Evolutionary conservation across 2,888 invertebrate species (phyloP).

Genomic region (Drosophila kuntzei): DNA sequence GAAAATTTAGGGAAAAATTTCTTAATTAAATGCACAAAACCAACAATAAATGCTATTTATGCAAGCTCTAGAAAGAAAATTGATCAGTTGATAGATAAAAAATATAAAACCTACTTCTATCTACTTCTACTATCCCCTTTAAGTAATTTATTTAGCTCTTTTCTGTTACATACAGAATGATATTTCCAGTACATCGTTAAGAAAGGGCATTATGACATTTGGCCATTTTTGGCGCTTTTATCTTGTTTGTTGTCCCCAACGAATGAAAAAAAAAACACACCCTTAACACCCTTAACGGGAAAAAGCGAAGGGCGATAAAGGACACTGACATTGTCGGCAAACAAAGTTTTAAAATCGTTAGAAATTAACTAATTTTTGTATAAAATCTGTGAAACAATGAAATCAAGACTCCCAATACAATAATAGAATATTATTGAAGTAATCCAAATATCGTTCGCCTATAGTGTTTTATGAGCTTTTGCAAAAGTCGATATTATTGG

Average conservation of each 20-base stretch:
- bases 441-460: conserved; percentile 6
- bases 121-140: too few species aligned
- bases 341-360: conserved; percentile 44
- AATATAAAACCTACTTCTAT: too few species aligned
- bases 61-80: too few species aligned
- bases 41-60: too few species aligned
- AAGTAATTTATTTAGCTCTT: too few species aligned
- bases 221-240: conserved; percentile 62
- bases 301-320: conserved; percentile 77
- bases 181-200: not conserved
- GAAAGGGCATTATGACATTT: conserved; percentile 11
- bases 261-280: conserved; percentile 33
- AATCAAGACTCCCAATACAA: conserved; percentile 1
- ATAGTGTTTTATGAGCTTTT: conserved; percentile 26
- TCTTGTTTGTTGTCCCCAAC: conserved; percentile 52
- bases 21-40: too few species aligned
- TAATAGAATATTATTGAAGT: conserved; percentile 11
- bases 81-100: too few species aligned
- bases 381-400: conserved; percentile 31
- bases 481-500: conserved; percentile 59
- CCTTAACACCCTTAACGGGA: conserved; percentile 68
- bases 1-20: too few species aligned
- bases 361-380: conserved; percentile 18
- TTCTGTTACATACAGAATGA: not conserved
- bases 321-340: conserved; percentile 77